Evolutionary conservation across 2,113 vertebrate species (phyloP).

Genomic region (Dissostichus mawsoni): DNA sequence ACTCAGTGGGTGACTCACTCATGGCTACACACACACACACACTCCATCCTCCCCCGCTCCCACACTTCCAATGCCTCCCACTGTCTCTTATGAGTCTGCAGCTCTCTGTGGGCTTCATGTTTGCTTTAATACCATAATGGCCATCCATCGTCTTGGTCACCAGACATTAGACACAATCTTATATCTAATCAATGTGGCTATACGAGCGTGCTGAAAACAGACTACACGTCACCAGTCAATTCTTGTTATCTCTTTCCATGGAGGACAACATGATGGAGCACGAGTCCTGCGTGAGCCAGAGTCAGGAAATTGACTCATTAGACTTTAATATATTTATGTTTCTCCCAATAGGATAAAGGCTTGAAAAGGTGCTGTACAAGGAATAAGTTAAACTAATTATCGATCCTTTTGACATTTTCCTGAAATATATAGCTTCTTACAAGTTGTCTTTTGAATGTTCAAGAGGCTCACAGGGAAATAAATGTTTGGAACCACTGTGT

Average conservation of each 20-base stretch:
- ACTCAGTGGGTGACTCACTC: conserved; percentile 49
- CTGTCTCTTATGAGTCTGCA: not conserved
- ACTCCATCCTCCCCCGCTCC: not conserved
- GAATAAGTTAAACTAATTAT: not conserved
- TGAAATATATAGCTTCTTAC: not conserved
- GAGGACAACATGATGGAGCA: not conserved
- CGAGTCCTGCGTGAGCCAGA: not conserved
- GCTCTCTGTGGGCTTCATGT: not conserved
- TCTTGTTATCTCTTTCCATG: conserved; percentile 14
- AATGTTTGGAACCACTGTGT: not conserved
- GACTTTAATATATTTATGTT: not conserved
- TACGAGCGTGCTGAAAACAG: conserved; percentile 24
- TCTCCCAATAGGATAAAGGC: not conserved
- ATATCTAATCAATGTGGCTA: conserved; percentile 31
- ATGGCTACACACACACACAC: not conserved
- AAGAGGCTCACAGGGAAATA: not conserved
- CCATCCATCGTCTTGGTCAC: conserved; percentile 8
- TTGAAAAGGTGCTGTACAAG: not conserved
- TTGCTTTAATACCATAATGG: not conserved
- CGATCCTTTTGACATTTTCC: not conserved
- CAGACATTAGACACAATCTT: conserved; percentile 7
- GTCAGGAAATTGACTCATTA: not conserved
- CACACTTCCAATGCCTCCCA: conserved; percentile 11
- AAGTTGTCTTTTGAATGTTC: not conserved
- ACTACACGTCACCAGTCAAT: conserved; percentile 41